Base-by-base conservation (phyloP, 2,888 invertebrate genomes). In the Melinaea marsaeus region DNA sequence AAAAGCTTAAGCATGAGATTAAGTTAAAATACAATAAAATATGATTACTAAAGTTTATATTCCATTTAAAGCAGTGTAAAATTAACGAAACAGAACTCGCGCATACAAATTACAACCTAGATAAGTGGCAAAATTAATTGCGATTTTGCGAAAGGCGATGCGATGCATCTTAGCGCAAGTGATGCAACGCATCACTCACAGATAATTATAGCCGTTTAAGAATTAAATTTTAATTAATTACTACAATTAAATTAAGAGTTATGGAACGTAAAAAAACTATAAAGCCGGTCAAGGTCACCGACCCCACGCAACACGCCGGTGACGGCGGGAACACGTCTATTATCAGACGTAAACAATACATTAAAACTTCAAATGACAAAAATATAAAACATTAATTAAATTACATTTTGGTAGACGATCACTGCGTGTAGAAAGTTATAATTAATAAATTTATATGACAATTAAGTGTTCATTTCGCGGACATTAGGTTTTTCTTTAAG, bases 231-330 rank as follows among this genome's bases (percentile, higher is more conserved):
- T 2, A 7, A n/a, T 3, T 56, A 4, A 13, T 51, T 51, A 45
- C 22, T 34, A 59, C 22, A 22, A 22, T 22, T 22, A 22, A 22
- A 22, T 22, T 48, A 5, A 48, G 22, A 6, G n/a, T 3, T 48
- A n/a, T n/a, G 22, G 22, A 32, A 51, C 7, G 32, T 51, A 9
- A 7, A 51, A 51, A 32, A 51, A 32, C 7, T n/a, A 51, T 32
- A 51, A 68, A 70, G 65, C 64, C 68, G 74, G 74, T 71, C 82
- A 84, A 86, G 86, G 85, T 83, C 85, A 70, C 69, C 75, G 82
- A 85, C 85, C 86, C 83, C 79, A 73, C 75, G 68, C 76, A 74
- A 75, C 72, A 69, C 55, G 67, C 64, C 63, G 58, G 62, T 57
- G 45, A 57, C 48, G 37, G 35, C 56, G 63, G 13, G 57, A 65